Base-by-base conservation (phyloP, 2,113 vertebrate species). In the Alosa alosa region DNA sequence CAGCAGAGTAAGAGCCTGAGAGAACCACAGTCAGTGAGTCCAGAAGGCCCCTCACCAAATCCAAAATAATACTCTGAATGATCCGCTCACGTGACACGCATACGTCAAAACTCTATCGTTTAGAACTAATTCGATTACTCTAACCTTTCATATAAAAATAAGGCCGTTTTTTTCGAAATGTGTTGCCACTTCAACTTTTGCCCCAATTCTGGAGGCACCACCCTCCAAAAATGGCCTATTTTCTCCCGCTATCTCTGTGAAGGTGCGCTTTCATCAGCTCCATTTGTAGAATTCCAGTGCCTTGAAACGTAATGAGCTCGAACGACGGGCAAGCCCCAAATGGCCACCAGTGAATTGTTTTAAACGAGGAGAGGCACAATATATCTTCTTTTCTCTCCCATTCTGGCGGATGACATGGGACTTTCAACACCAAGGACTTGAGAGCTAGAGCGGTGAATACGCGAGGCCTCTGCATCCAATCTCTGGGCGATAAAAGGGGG, bases 261-360 rank as follows among this genome's bases (percentile, higher is more conserved):
- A 64, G 52, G 64, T 68, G 81, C 81, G 81, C 86, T 92, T 91
- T 92, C 91, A 91, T 90, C 90, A 82, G 4, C 84, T 92, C 89
- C 83, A 81, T 88, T 89, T 31, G 85, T 83, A 84, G 83, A 82
- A 87, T 89, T 89, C 88, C 82, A 39, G 41, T 11, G 86, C 57
- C 87, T 91, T 90, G 52, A 91, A 86, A 89, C 88, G 88, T 88
- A 93, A 94, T 91, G 91, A 93, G 89, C 83, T 90, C 82, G 90
- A 94, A 92, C 89, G 85, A 84, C 85, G 87, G 82, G 84, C 88
- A 86, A 64, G 87, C 64, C 72, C 60, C 85, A 88, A 89, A 87
- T 85, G 88, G 82, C 72, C 22, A 84, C 75, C 82, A 81, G 85
- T 64, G 81, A 88, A 86, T 86, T 89, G 84, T 89, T 92, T 88